Percentiles rank a stretch among this genome's conserved stretches.
Evolutionary conservation across 2,888 invertebrate genomes (phyloP).

Genomic region (Hyppa rectilinea): DNA sequence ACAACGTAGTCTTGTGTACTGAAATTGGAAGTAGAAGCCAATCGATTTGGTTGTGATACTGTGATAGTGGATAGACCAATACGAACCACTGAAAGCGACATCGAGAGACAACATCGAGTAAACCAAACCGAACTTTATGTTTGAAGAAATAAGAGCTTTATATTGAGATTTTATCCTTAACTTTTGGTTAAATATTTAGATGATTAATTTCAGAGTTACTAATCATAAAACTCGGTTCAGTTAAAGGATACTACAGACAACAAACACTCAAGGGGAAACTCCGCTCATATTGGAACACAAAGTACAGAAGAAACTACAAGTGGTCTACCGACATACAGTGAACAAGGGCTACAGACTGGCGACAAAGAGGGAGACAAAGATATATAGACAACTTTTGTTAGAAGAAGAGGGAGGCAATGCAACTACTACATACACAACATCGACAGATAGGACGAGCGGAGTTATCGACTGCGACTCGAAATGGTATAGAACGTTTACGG

Average conservation of each 20-base stretch:
- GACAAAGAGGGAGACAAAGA: slow-evolving; percentile 85
- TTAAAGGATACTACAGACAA: slow-evolving; percentile 85
- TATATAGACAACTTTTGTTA: slow-evolving; percentile 83
- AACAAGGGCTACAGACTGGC: slow-evolving; percentile 86
- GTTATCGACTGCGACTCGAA: slow-evolving; percentile 84
- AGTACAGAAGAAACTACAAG: slow-evolving; percentile 89
- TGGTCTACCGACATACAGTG: slow-evolving; percentile 87
- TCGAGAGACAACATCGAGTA: slow-evolving; percentile 89
- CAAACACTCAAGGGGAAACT: slow-evolving; percentile 84
- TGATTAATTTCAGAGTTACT: background rate
- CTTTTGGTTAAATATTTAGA: background rate
- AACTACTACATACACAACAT: slow-evolving; percentile 90
- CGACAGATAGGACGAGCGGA: slow-evolving; percentile 87
- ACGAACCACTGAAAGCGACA: slow-evolving; percentile 90
- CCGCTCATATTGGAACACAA: slow-evolving; percentile 86
- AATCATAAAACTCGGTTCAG: slow-evolving; percentile 76
- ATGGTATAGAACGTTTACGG: slow-evolving; percentile 82
- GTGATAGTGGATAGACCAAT: slow-evolving; percentile 87
- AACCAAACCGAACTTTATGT: slow-evolving; percentile 81
- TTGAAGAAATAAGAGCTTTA: background rate
- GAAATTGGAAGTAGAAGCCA: slow-evolving; percentile 78
- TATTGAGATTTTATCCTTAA: background rate
- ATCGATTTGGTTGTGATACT: slow-evolving; percentile 82
- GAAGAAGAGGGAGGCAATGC: slow-evolving; percentile 89
- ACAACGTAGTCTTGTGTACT: slow-evolving; percentile 81